Conservation (phyloP, 2,113 vertebrate genomes). For the Scomber japonicus region DNA sequence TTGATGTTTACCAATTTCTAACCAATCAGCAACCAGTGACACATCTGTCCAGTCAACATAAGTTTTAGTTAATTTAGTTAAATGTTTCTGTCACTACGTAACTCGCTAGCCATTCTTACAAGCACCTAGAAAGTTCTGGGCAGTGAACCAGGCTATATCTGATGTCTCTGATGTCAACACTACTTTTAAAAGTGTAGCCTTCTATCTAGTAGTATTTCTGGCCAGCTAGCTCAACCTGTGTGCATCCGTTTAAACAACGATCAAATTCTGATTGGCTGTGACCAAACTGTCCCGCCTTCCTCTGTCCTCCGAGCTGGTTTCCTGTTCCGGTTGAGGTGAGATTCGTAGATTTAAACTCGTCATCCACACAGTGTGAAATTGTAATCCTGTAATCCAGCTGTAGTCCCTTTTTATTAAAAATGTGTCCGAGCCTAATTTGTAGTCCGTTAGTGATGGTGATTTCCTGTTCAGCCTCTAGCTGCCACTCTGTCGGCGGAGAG, state of each 20-base stretch:
- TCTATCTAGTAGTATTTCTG: background rate
- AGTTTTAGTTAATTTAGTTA: too few relatives aligned
- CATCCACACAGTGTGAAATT: constrained; percentile 31
- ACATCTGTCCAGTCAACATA: too few relatives aligned
- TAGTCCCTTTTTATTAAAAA: constrained; percentile 2
- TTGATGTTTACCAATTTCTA: too few relatives aligned
- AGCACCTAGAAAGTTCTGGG: too few relatives aligned
- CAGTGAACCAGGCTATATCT: too few relatives aligned
- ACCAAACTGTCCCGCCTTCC: constrained; percentile 40
- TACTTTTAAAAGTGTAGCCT: too few relatives aligned
- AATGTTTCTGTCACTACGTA: too few relatives aligned
- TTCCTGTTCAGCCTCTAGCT: constrained; percentile 27
- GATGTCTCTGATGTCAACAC: too few relatives aligned
- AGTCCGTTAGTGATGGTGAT: constrained; percentile 8
- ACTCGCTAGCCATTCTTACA: too few relatives aligned
- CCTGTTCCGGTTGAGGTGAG: constrained; percentile 23
- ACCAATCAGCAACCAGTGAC: too few relatives aligned
- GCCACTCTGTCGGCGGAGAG: background rate
- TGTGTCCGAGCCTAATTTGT: constrained; percentile 14
- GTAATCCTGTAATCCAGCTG: constrained; percentile 38
- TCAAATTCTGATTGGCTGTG: constrained; percentile 23
- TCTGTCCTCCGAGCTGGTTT: constrained; percentile 20
- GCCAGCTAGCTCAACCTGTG: background rate
- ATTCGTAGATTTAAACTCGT: constrained; percentile 36
- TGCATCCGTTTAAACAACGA: background rate